Evolutionary conservation across 2,797 vertebrate species (phyloP).

Genomic region (Rhinatrema bivittatum): DNA sequence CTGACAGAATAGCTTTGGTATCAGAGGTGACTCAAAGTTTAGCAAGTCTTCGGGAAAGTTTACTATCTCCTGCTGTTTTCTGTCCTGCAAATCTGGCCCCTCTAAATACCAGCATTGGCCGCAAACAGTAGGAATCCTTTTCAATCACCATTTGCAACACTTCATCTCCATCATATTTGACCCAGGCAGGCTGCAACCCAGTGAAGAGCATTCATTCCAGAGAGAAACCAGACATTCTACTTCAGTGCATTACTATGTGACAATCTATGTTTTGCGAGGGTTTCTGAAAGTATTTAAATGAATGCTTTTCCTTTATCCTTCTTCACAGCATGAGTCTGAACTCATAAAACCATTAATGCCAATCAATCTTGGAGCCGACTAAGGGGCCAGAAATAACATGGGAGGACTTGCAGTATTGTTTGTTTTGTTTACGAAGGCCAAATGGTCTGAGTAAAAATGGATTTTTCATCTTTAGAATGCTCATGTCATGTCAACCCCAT

Average conservation of each 20-base stretch:
- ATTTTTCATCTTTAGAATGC: no score
- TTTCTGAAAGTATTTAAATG: conserved; percentile 63
- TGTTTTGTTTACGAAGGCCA: no score
- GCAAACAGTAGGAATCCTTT: conserved; percentile 72
- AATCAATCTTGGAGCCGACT: conserved; percentile 33
- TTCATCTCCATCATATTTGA: conserved; percentile 73
- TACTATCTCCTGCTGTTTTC: conserved; percentile 65
- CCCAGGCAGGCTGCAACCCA: conserved; percentile 53
- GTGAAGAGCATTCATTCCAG: conserved; percentile 60
- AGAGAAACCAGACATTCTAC: conserved; percentile 47
- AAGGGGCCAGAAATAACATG: no score
- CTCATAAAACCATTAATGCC: conserved; percentile 33
- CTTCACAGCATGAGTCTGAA: conserved; percentile 54
- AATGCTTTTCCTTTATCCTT: conserved; percentile 63
- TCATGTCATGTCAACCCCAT: no score
- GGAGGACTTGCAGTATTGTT: no score
- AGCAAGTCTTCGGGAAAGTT: conserved; percentile 58
- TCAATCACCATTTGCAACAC: conserved; percentile 75
- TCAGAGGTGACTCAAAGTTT: conserved; percentile 60
- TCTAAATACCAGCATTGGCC: conserved; percentile 54
- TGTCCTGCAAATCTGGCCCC: conserved; percentile 63
- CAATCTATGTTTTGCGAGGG: conserved; percentile 68
- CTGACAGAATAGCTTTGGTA: conserved; percentile 44
- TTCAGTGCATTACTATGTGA: conserved; percentile 68
- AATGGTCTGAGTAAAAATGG: no score